Evolutionary conservation across 2,797 vertebrate genomes (phyloP).

Genomic region (Diplodus puntazzo): DNA sequence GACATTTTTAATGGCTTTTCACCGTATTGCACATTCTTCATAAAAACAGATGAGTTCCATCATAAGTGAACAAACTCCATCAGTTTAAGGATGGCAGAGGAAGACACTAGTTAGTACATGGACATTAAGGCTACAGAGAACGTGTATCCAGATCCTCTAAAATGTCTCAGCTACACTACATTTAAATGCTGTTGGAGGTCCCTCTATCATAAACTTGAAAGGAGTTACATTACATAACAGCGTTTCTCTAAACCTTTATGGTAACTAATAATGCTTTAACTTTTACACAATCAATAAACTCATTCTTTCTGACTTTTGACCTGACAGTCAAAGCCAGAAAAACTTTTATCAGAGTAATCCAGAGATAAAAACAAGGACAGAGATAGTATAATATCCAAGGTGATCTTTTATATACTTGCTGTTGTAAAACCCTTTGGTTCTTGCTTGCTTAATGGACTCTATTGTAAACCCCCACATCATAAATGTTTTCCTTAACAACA

Average conservation of each 20-base stretch:
- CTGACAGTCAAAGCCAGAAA: background rate
- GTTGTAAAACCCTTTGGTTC: conserved; percentile 13
- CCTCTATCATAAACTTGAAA: no score
- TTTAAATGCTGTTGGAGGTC: no score
- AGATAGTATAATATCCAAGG: conserved; percentile 11
- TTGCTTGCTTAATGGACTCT: background rate
- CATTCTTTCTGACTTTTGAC: conserved; percentile 16
- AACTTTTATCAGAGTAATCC: conserved; percentile 27
- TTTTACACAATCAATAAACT: background rate
- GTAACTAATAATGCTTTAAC: background rate
- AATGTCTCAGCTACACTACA: no score
- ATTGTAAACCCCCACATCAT: background rate
- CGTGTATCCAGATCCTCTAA: no score
- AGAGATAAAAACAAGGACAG: conserved; percentile 39
- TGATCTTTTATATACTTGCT: conserved; percentile 26
- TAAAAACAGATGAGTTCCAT: no score
- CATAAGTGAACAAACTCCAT: no score
- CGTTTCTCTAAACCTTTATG: background rate
- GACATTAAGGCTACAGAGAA: no score
- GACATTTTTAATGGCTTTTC: no score
- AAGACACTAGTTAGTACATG: no score
- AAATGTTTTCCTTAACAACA: background rate
- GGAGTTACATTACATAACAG: background rate
- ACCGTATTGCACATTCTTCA: no score
- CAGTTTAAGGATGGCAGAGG: no score